Percentiles rank a stretch among this genome's conserved stretches.
Conservation (phyloP, 2,797 vertebrate species). For the Anguilla pacifica region DNA sequence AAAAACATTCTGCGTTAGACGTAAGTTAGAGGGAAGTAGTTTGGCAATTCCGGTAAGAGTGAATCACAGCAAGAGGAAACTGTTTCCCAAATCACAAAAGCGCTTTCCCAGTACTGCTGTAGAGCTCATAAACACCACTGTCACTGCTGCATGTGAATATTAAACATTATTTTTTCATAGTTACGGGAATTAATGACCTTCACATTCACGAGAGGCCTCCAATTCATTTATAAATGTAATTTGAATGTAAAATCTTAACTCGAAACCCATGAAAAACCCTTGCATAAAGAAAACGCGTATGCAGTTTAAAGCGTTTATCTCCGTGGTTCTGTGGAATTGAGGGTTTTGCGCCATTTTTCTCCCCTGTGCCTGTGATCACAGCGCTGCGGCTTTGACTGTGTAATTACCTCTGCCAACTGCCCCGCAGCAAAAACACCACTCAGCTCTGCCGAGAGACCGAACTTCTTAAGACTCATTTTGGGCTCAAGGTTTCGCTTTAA, state of each 20-base stretch:
- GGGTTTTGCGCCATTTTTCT: not conserved
- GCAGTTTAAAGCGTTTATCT: not conserved
- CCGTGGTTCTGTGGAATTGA: not conserved
- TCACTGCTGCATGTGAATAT: not conserved
- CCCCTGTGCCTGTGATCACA: not conserved
- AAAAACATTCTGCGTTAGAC: not conserved
- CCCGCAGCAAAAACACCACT: constrained; percentile 8
- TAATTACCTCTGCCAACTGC: not conserved
- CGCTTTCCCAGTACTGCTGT: not conserved
- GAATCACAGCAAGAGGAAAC: not conserved
- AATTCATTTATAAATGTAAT: not conserved
- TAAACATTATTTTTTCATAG: not conserved
- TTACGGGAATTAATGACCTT: not conserved
- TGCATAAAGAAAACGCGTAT: not conserved
- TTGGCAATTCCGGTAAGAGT: not conserved
- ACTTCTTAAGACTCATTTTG: not conserved
- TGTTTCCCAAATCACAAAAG: not conserved
- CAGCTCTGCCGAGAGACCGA: not conserved
- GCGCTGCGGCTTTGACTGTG: not conserved
- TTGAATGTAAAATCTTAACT: not conserved
- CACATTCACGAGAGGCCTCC: not conserved
- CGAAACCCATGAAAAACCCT: not conserved
- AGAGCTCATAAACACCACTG: not conserved
- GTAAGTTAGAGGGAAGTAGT: not conserved
- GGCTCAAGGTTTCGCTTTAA: constrained; percentile 6